Base-by-base conservation (phyloP, 1,140 invertebrate genomes). In the Colletes gigas region DNA sequence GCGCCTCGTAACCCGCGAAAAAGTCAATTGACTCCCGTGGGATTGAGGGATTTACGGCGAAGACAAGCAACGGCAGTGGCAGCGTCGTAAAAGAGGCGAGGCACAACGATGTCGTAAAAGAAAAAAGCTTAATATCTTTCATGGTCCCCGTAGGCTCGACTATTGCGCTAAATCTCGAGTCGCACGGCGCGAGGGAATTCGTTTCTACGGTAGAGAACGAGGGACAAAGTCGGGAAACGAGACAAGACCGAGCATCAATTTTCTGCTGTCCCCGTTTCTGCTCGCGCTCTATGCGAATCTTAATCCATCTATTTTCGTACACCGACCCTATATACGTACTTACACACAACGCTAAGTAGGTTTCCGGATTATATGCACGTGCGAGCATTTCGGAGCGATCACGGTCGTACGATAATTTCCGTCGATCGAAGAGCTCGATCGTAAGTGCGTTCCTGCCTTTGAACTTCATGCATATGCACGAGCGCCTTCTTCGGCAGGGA, bases 21-120 rank as follows among this genome's bases (percentile, higher is more conserved):
- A 85, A 88, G 85, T 87, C 88, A 79, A 88, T 88, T 78, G 88
- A 85, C 81, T 88, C 76, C 80, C 78, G 62, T 55, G 79, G 85
- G 87, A 84, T 89, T 75, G 83, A 85, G 69, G 88, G 81, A 88
- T 89, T 88, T 89, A 89, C 87, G 70, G 73, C 83, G 83, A 85
- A 87, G 85, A 85, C 85, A 82, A 85, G 78, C 72, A 79, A 57
- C 72, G 7, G 60, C 60, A 83, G 73, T 68, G 73, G 55, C 72
- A 83, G 78, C 71, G 69, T 52, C 69, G 62, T 50, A 50, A 39
- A 59, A 73, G 67, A 50, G 65, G 57, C 21, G 41, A 62, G 66
- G 72, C 30, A 66, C 19, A n/a, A 44, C 68, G 81, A 63, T 63
- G 60, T 86, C 84, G 72, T 86, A 82, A 78, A 87, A 74, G 76